phyloP scores from a whole-genome alignment of 2,888 invertebrate species.

The Tetrapedia diversipes region DNA sequence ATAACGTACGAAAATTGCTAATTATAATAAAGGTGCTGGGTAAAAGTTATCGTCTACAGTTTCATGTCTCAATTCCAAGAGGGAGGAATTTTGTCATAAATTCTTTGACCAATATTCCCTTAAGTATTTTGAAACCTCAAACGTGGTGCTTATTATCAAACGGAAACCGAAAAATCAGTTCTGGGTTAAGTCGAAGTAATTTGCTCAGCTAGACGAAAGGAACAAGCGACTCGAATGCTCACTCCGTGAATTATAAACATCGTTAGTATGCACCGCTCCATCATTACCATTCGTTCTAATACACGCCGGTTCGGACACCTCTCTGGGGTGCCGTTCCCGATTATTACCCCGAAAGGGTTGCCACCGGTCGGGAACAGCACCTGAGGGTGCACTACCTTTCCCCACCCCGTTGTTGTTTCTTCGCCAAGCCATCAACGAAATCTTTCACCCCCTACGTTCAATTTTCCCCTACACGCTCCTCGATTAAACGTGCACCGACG shows the following conservation, averaged over 20 bases:
- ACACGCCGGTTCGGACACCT: conserved; percentile 71
- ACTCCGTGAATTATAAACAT: conserved; percentile 69
- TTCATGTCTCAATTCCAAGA: no score
- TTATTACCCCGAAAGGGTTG: conserved; percentile 82
- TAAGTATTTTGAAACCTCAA: no score
- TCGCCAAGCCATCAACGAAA: conserved; percentile 35
- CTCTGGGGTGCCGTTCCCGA: conserved; percentile 81
- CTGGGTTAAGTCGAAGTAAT: no score
- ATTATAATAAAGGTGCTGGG: no score
- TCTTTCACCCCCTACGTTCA: conserved; percentile 58
- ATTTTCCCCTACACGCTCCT: conserved; percentile 15
- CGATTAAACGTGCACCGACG: background rate
- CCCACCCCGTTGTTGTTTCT: conserved; percentile 53
- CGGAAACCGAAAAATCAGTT: no score
- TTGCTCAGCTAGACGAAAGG: no score
- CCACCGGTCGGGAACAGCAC: conserved; percentile 77
- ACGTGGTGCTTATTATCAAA: no score
- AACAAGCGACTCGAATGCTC: conserved; percentile 7
- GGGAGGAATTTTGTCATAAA: no score
- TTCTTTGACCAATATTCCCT: no score
- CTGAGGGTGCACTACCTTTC: conserved; percentile 79
- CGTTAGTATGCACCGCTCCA: conserved; percentile 77
- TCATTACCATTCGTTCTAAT: conserved; percentile 82
- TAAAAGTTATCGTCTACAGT: no score
- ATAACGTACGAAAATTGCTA: no score